These are phyloP conservation scores for Trachelus troglodyta DNA, from an alignment of 2,888 invertebrate genomes.

Conservation along the genomic window DNA sequence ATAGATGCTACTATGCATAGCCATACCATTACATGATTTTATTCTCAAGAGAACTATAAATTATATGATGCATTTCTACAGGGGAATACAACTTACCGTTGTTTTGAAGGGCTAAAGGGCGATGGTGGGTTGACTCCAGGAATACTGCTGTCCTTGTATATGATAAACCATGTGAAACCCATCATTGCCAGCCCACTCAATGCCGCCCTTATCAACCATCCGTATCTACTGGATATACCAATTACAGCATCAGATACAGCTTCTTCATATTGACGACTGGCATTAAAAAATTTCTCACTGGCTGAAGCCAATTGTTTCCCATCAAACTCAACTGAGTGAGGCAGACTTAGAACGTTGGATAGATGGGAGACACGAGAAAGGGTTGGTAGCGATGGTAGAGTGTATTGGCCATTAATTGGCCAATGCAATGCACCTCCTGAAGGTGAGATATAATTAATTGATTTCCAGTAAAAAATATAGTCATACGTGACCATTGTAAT, in stretches of 20 bases:
- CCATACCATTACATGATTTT: not conserved
- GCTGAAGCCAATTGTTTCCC: constrained; percentile 12
- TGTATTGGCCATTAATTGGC: constrained; percentile 15
- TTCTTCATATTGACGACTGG: constrained; percentile 25
- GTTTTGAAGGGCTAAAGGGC: constrained; percentile 70
- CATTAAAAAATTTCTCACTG: constrained; percentile 23
- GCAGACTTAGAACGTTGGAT: constrained; percentile 15
- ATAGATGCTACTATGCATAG: not conserved
- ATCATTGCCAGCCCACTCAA: constrained; percentile 67
- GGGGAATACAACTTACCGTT: constrained; percentile 59
- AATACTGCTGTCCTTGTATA: constrained; percentile 73
- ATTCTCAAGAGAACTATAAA: not conserved
- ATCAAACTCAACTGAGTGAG: constrained; percentile 14
- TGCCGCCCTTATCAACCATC: constrained; percentile 51
- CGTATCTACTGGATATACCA: constrained; percentile 32
- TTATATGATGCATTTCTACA: not conserved
- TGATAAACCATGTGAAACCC: constrained; percentile 71
- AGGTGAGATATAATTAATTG: not conserved
- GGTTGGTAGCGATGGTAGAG: constrained; percentile 20
- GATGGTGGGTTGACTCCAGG: constrained; percentile 73
- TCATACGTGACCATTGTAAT: constrained; percentile 3
- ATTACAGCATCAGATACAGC: constrained; percentile 22
- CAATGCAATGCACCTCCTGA: constrained; percentile 13
- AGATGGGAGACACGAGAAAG: constrained; percentile 23
- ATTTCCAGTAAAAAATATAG: constrained; percentile 5